Base-by-base conservation (phyloP, 2,888 invertebrate genomes). In the Nemotelus pantherinus region DNA sequence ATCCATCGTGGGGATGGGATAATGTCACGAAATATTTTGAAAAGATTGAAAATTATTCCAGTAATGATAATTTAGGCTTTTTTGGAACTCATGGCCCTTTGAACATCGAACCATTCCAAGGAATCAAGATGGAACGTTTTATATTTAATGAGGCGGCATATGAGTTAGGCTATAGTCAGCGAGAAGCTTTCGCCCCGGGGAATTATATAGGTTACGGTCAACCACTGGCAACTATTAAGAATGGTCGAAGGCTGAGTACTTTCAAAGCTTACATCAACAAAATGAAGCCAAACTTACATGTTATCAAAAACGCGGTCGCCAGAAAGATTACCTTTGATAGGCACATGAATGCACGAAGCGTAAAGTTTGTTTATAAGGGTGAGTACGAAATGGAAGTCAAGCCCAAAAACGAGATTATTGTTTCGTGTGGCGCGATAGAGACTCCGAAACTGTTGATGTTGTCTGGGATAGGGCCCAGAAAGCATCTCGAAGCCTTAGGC, bases 401-500 rank as follows among this genome's bases (percentile, higher is more conserved):
- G n/a, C 63, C 71, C 3, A 45, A 55, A 44, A 77, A 70, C 43
- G 70, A 77, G 47, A 68, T 68, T 41, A 77, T 77, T 45, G 2
- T 70, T 3, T 70, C 74, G 39, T 43, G 57, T 7, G 72, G 72
- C 25, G 9, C 64, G 41, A 47, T 70, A 5, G 89, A 90, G 81
- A 84, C 90, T 0, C 96, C 97, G 0, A 97, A 98, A 82, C 84
- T 98, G n/a, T 89, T 98, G 45, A 93, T 97, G 93, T 87, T 97
- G 47, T 91, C 91, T 63, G 97, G 97, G 0, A 87, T 97, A 1
- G 95, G 95, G 3, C 93, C 94, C 0, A 88, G 87, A 39, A 83
- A 89, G 6, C 93, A 95, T 84, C 87, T 95, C 2, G 83, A 89
- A 80, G 90, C 93, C 82, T 88, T 92, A 3, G 92, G 92, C 0